Percentiles rank a stretch among this genome's conserved stretches.
phyloP scores from a whole-genome alignment of 2,113 vertebrate species.

The Hippocampus zosterae region DNA sequence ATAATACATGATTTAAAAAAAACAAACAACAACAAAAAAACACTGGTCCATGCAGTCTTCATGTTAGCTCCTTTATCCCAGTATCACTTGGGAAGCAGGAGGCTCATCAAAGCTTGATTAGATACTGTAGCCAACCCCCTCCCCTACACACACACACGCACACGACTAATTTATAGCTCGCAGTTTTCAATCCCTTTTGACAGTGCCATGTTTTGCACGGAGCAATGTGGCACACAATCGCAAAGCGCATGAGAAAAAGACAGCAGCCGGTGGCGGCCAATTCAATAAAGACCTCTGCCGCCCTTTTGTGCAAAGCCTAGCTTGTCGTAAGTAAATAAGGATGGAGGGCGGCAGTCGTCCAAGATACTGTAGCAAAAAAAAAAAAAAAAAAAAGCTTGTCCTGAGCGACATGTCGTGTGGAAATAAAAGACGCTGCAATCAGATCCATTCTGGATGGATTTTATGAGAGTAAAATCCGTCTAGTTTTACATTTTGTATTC shows the following conservation, averaged over 20 bases:
- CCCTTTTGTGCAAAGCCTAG: conserved; percentile 16
- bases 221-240: conserved; percentile 31
- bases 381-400: background rate
- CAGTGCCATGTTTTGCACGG: conserved; percentile 23
- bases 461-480: background rate
- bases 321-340: conserved; percentile 37
- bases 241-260: conserved; percentile 32
- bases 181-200: conserved; percentile 46
- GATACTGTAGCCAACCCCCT: conserved; percentile 24
- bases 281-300: conserved; percentile 52
- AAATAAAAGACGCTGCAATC: conserved; percentile 26
- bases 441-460: background rate
- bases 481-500: no score
- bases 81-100: conserved; percentile 55
- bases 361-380: background rate
- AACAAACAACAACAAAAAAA: background rate
- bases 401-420: conserved; percentile 13
- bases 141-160: conserved; percentile 22
- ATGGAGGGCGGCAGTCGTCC: conserved; percentile 8
- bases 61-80: conserved; percentile 51
- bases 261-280: conserved; percentile 32
- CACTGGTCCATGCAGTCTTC: conserved; percentile 34
- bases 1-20: background rate
- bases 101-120: conserved; percentile 67
- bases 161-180: conserved; percentile 49